A percentile compares a stretch with the other conserved stretches of the same genome.
Conservation (phyloP, 2,888 invertebrate genomes). For the Andrena dorsata region DNA sequence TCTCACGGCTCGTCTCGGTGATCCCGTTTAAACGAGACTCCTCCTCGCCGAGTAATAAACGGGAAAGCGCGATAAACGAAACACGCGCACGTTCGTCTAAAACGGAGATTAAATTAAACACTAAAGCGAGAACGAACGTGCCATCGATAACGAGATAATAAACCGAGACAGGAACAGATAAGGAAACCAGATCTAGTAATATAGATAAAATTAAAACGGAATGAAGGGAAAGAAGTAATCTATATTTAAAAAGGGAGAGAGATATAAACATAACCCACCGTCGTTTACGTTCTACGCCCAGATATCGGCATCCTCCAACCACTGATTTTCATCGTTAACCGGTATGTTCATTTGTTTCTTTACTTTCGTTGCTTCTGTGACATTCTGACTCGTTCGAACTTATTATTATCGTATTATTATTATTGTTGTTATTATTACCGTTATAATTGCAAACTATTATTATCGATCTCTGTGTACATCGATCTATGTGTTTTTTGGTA, state of each 20-base stretch:
- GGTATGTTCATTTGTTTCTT: conserved; percentile 84
- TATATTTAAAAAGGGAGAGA: not conserved
- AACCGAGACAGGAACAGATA: not conserved
- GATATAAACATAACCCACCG: conserved; percentile 65
- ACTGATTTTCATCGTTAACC: conserved; percentile 85
- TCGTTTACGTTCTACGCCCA: conserved; percentile 74
- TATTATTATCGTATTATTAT: conserved; percentile 69
- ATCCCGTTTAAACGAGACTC: not conserved
- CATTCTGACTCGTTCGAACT: conserved; percentile 65
- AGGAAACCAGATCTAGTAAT: conserved; percentile 24
- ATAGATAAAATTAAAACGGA: conserved; percentile 10
- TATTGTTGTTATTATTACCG: conserved; percentile 70
- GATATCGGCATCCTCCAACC: conserved; percentile 83
- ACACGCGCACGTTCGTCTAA: conserved; percentile 29
- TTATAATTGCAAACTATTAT: conserved; percentile 67
- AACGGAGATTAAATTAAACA: not conserved
- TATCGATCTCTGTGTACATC: conserved; percentile 63
- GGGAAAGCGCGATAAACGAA: conserved; percentile 2
- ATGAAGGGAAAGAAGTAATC: not conserved
- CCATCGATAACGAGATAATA: conserved; percentile 12
- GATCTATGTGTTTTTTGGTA: conserved; percentile 60
- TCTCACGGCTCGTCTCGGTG: not conserved
- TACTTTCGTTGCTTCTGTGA: conserved; percentile 81
- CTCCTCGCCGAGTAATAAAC: conserved; percentile 2
- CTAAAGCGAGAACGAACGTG: conserved; percentile 20